These are phyloP conservation scores for Polypterus senegalus DNA, from an alignment of 2,113 vertebrate genomes.

Conservation along the genomic window DNA sequence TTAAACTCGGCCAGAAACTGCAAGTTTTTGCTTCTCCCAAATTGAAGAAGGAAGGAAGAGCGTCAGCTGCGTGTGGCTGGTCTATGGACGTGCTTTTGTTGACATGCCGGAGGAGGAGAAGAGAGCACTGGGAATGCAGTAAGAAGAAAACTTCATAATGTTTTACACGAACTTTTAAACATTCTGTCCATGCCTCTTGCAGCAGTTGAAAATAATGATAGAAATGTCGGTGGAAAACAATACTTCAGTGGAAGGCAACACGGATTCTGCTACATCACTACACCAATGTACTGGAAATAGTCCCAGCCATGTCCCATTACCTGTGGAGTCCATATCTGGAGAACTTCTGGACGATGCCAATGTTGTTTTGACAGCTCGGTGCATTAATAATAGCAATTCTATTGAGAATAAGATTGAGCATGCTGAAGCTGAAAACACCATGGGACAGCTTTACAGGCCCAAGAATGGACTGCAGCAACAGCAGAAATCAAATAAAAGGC, in stretches of 20 bases:
- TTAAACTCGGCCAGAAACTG: neutral
- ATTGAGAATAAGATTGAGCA: conserved; percentile 5
- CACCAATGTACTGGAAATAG: no score
- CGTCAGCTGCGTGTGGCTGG: no score
- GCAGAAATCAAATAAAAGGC: conserved; percentile 49
- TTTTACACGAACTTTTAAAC: neutral
- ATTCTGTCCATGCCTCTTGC: neutral
- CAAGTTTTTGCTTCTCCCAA: no score
- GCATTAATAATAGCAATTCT: no score
- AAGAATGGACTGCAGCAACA: conserved; percentile 54
- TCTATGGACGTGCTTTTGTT: no score
- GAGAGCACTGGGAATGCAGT: neutral
- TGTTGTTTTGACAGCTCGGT: neutral
- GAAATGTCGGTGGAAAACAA: conserved; percentile 46
- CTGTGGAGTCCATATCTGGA: neutral
- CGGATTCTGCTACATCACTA: neutral
- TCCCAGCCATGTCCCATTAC: no score
- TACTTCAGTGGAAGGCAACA: conserved; percentile 29
- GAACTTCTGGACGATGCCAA: neutral
- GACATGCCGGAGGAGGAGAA: neutral
- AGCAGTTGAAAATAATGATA: conserved; percentile 25
- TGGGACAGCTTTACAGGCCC: conserved; percentile 23
- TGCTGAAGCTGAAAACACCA: conserved; percentile 18
- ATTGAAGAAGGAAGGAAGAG: no score
- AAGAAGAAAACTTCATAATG: neutral